phyloP scores from a whole-genome alignment of 2,888 invertebrate species.

The Cryptocephalus primarius region DNA sequence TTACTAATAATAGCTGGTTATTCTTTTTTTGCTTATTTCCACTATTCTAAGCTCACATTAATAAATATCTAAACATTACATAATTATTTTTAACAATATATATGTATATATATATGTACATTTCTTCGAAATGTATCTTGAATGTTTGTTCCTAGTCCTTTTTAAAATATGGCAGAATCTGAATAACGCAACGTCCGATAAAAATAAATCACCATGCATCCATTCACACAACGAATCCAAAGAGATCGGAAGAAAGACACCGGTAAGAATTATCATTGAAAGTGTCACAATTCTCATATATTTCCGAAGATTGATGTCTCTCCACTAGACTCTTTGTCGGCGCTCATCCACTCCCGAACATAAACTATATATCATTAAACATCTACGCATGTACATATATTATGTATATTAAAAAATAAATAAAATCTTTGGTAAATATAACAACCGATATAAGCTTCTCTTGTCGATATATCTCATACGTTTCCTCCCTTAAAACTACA shows the following conservation, averaged over 20 bases:
- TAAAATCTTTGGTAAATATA: conserved; percentile 27
- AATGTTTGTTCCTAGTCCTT: conserved; percentile 18
- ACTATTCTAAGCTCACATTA: conserved; percentile 34
- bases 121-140: conserved; percentile 29
- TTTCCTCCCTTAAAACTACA: conserved; percentile 7
- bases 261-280: too few relatives aligned
- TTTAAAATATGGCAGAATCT: not conserved
- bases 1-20: conserved; percentile 24
- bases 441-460: conserved; percentile 12
- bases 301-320: too few relatives aligned
- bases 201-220: conserved; percentile 4
- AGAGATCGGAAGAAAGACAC: not conserved
- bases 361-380: conserved; percentile 8
- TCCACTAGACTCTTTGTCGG: too few relatives aligned
- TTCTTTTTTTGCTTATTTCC: conserved; percentile 16
- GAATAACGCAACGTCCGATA: conserved; percentile 16
- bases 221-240: not conserved
- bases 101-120: conserved; percentile 24
- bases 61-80: conserved; percentile 36
- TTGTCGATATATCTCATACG: conserved; percentile 4
- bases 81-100: conserved; percentile 30
- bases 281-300: too few relatives aligned
- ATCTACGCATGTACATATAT: conserved; percentile 13
- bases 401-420: conserved; percentile 19
- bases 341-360: too few relatives aligned